Evolutionary conservation across 2,113 vertebrate species (phyloP), one percentile per base, ranked within the genome.

Genomic region (Xiphophorus couchianus): DNA sequence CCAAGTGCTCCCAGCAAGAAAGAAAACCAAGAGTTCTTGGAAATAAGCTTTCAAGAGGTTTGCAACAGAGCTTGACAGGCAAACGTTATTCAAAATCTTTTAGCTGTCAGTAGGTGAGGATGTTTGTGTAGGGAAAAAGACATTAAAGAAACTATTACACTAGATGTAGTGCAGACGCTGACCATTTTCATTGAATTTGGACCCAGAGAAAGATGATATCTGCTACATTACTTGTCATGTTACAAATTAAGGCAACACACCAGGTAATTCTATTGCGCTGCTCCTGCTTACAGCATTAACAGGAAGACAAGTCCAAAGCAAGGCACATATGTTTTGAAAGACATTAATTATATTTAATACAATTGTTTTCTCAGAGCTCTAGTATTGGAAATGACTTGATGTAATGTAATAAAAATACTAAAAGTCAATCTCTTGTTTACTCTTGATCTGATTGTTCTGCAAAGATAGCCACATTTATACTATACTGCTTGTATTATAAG

Each of bases 81-180:
- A 48, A 48, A 42, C 25, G n/a, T 67, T n/a, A 42, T 44, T 67
- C 14, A 15, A 67, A 48, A 68, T 48, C 27, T 30, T 66, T 66
- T 19, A 42, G 25, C 35, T 42, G 31, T 25, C 65, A n/a, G 25
- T 3, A 58, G 51, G 51, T 58, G 51, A 58, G 51, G 51, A 58
- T 58, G 51, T 58, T 58, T 58, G 51, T 58, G 51, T n/a, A n/a
- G 22, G 51, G 25, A n/a, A 58, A 58, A 58, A 58, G 17, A 58
- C 51, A 58, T 58, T 58, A 58, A 58, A 58, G 51, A 58, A 58
- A 58, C 51, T 58, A 58, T 58, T 58, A 58, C 51, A 58, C 25
- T n/a, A 58, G 51, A 58, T 58, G 51, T n/a, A 58, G 25, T n/a
- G 51, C 51, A 58, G 51, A 58, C 51, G 5, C 51, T 58, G 51